Percentiles rank a stretch among this genome's conserved stretches.
Evolutionary conservation across 2,113 vertebrate species (phyloP).

Genomic region (Parotia lawesii): DNA sequence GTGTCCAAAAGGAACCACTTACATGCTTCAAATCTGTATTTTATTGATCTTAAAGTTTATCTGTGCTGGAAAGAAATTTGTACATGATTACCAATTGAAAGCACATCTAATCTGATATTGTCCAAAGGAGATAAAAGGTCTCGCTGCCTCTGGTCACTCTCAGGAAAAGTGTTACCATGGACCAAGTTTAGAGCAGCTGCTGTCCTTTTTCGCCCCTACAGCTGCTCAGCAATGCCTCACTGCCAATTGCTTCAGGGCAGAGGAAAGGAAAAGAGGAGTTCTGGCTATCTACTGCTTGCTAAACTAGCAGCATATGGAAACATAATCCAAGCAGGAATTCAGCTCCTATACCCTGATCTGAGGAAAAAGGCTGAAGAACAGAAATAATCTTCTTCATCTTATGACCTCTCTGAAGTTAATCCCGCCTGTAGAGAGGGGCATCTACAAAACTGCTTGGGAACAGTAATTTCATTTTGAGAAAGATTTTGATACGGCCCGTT

Average conservation of each 20-base stretch:
- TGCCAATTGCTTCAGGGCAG: background rate
- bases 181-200: background rate
- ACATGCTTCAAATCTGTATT: background rate
- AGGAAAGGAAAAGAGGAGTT: background rate
- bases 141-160: background rate
- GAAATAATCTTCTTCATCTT: background rate
- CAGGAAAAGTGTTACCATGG: background rate
- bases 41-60: background rate
- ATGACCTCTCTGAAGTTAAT: background rate
- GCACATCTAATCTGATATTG: background rate
- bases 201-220: background rate
- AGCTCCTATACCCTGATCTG: background rate
- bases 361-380: background rate
- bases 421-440: background rate
- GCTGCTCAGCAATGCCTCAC: background rate
- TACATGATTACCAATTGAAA: background rate
- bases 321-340: background rate
- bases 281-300: background rate
- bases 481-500: background rate
- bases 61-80: background rate
- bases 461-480: background rate
- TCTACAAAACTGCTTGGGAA: background rate
- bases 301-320: background rate
- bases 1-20: background rate
- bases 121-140: background rate